phyloP scores from a whole-genome alignment of 2,113 vertebrate species.

The Hoplias malabaricus region DNA sequence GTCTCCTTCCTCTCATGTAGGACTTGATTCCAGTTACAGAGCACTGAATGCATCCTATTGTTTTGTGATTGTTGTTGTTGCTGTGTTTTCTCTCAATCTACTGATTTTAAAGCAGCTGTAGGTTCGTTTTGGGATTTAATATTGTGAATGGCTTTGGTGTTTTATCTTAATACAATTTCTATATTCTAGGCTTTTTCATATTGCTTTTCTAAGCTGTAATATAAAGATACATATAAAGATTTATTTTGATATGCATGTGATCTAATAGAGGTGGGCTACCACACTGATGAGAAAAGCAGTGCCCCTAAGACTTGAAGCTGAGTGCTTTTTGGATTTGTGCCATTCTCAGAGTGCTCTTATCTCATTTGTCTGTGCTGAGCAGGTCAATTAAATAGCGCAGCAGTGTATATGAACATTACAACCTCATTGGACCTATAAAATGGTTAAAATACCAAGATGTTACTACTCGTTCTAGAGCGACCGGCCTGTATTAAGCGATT shows the following conservation, averaged over 20 bases:
- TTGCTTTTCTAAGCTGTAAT: neutral
- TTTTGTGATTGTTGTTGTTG: neutral
- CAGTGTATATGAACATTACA: neutral
- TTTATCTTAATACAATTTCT: neutral
- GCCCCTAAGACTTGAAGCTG: conserved; percentile 13
- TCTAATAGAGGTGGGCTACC: conserved; percentile 22
- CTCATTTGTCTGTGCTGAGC: conserved; percentile 14
- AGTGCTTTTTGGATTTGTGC: conserved; percentile 38
- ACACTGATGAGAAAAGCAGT: neutral
- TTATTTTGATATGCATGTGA: neutral
- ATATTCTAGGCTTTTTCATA: neutral
- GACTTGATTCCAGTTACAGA: conserved; percentile 36
- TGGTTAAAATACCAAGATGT: neutral
- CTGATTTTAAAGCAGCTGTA: neutral
- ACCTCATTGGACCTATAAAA: neutral
- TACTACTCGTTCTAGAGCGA: neutral
- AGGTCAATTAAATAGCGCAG: neutral
- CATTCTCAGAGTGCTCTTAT: conserved; percentile 44
- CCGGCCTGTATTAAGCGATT: neutral
- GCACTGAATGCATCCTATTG: neutral
- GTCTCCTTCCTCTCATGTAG: conserved; percentile 67
- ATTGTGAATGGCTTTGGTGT: neutral
- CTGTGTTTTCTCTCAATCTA: neutral
- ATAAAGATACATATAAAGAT: neutral
- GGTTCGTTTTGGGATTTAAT: neutral